Evolutionary conservation across 1,140 invertebrate genomes (phyloP), one percentile per base, ranked within the genome.

Genomic region (Drosophila pruinosa): DNA sequence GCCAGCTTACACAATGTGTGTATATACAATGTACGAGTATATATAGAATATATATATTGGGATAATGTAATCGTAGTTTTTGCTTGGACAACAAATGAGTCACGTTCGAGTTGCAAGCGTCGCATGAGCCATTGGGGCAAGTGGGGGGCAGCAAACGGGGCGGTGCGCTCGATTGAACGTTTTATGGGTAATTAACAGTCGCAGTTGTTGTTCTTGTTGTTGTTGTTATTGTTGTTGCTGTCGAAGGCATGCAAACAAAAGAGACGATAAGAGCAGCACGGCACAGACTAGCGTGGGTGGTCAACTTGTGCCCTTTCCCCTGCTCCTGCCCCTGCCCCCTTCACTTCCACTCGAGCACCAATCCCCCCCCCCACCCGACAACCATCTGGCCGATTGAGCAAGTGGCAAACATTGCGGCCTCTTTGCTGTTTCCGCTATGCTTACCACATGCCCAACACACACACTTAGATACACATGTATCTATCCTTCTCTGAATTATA

Each of bases 181-280:
- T 62, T 62, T 62, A 69, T 69, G 57, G 47, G 19, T 69, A 62
- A 69, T 69, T 69, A 69, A 53, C 45, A 69, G 38, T 24, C 28
- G 21, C 36, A 43, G 38, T 52, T 34, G 19, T 26, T 43, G 41
- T 31, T 28, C 22, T 47, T 47, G 41, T 45, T 53, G 48, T 31
- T 62, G 58, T 41, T 62, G 47, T 53, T 59, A 43, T 59, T 48
- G 26, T 41, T 31, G 54, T 31, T 28, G 34, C 50, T 39, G 24
- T 26, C n/a, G n/a, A n/a, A 2, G 47, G 2, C 56, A 61, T 61
- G 64, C 64, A 61, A 65, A 38, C 45, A 68, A 61, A 61, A 24
- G 10, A 14, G 65, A 62, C 45, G 45, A 26, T 48, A 48, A 48
- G 21, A 12, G 22, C n/a, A 22, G 6, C 22, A 47, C 12, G 45